Conservation (phyloP, 1,140 invertebrate species). For the Drosophila kanapiae region DNA sequence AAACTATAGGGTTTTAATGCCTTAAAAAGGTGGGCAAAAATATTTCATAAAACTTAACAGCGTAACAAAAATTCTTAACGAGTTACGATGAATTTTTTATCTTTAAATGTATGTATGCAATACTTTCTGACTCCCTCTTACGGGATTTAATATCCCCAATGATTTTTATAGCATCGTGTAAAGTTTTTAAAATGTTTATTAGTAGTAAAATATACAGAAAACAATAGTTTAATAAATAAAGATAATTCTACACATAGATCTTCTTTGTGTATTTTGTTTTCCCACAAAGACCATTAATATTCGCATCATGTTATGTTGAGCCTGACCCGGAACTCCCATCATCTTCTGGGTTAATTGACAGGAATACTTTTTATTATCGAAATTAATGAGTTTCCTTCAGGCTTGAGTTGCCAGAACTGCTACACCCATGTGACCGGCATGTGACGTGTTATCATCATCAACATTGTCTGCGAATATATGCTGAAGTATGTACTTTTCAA, state of each 20-base stretch:
- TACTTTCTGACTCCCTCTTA: too few species aligned
- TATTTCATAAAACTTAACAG: too few species aligned
- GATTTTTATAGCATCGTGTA: too few species aligned
- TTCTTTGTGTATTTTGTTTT: background rate
- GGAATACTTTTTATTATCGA: slow-evolving; percentile 14
- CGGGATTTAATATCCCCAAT: too few species aligned
- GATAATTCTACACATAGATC: background rate
- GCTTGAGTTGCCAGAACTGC: slow-evolving; percentile 6
- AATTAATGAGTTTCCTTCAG: slow-evolving; percentile 38
- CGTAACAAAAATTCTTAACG: too few species aligned
- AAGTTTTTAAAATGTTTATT: background rate
- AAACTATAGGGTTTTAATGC: too few species aligned
- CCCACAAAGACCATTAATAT: slow-evolving; percentile 5
- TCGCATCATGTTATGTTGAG: background rate
- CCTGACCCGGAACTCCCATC: background rate
- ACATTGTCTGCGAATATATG: slow-evolving; percentile 27
- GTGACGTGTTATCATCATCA: slow-evolving; percentile 17
- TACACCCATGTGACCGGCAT: background rate
- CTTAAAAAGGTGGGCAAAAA: too few species aligned
- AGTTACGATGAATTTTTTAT: too few species aligned
- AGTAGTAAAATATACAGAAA: background rate
- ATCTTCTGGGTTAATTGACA: slow-evolving; percentile 17
- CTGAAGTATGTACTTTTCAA: slow-evolving; percentile 35
- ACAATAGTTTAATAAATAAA: background rate
- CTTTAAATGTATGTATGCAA: too few species aligned